These are phyloP conservation scores for Gambelia wislizenii DNA, from an alignment of 2,797 vertebrate species.

Conservation along the genomic window DNA sequence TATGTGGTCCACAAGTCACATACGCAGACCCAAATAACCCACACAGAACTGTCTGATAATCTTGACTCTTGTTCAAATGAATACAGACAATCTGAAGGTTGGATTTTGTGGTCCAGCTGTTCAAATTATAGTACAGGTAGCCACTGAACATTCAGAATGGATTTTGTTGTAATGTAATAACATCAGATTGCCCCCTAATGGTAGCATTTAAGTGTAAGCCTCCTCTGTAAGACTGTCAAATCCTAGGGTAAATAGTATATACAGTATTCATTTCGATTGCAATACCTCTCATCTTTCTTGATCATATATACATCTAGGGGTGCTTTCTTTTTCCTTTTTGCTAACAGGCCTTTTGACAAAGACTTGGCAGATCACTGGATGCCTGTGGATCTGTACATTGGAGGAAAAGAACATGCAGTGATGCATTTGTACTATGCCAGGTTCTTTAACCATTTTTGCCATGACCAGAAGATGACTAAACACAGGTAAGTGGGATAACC, in stretches of 20 bases:
- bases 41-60: not conserved
- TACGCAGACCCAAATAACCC: not conserved
- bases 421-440: constrained; percentile 98
- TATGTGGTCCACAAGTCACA: not conserved
- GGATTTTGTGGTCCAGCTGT: not conserved
- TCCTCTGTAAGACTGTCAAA: not conserved
- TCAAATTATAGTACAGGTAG: constrained; percentile 22
- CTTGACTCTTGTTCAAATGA: not conserved
- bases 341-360: constrained; percentile 86
- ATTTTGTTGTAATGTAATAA: constrained; percentile 37
- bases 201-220: constrained; percentile 23
- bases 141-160: not conserved
- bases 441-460: constrained; percentile 95
- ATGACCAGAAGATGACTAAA: constrained; percentile 86
- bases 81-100: not conserved
- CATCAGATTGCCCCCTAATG: constrained; percentile 68
- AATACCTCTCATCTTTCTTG: constrained; percentile 20
- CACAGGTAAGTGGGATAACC: constrained; percentile 83
- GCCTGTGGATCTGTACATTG: constrained; percentile 96
- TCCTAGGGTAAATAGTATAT: no score
- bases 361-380: constrained; percentile 90
- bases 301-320: not conserved
- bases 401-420: constrained; percentile 96
- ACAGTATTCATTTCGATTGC: not conserved
- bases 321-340: constrained; percentile 7